Percentiles rank a stretch among this genome's conserved stretches.
phyloP scores from a whole-genome alignment of 2,888 invertebrate species.

The Harpalus rufipes region DNA sequence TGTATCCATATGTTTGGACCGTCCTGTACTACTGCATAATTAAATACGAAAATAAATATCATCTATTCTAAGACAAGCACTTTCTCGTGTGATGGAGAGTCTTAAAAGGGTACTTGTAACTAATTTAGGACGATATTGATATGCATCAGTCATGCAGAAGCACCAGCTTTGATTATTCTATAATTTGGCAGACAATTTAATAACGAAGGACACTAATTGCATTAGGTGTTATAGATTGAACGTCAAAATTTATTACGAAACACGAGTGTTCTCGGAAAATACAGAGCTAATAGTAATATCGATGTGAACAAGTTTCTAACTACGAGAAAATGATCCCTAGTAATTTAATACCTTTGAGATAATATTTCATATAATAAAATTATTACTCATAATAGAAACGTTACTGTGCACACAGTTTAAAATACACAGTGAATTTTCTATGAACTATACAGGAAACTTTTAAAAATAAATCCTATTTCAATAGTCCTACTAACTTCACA shows the following conservation, averaged over 20 bases:
- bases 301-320: constrained; percentile 25
- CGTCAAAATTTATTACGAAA: constrained; percentile 33
- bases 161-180: not conserved
- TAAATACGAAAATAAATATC: no score
- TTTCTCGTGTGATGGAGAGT: no score
- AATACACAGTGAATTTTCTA: constrained; percentile 7
- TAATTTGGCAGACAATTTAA: constrained; percentile 13
- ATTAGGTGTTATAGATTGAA: constrained; percentile 40
- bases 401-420: constrained; percentile 18
- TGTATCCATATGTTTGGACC: no score
- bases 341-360: constrained; percentile 20
- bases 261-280: not conserved
- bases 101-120: no score
- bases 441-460: constrained; percentile 11
- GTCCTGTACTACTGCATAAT: no score
- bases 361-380: constrained; percentile 14
- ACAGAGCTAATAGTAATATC: constrained; percentile 9
- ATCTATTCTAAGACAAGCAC: no score
- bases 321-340: constrained; percentile 10
- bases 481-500: not conserved
- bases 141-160: not conserved
- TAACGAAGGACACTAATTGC: constrained; percentile 17
- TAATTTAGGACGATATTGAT: constrained; percentile 5
- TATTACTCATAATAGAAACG: constrained; percentile 3
- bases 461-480: constrained; percentile 15